phyloP scores from a whole-genome alignment of 1,140 invertebrate genomes.

The Helicoverpa armigera region DNA sequence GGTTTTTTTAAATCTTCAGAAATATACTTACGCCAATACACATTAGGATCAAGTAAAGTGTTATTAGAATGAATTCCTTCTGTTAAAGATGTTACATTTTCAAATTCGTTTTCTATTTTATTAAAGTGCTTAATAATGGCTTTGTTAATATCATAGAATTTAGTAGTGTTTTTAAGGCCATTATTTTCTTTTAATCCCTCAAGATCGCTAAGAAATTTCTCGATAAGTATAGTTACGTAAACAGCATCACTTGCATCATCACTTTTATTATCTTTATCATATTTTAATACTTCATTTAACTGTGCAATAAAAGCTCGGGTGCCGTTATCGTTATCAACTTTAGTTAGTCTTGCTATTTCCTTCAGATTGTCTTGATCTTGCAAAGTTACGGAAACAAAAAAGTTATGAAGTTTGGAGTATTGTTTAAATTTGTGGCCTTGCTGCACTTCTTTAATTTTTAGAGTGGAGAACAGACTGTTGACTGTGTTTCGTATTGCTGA shows the following conservation, averaged over 20 bases:
- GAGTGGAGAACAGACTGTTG: slow-evolving; percentile 46
- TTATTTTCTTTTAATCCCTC: slow-evolving; percentile 59
- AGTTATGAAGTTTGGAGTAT: slow-evolving; percentile 60
- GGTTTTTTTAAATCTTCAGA: not conserved
- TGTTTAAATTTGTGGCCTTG: slow-evolving; percentile 9
- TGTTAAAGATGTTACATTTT: not conserved
- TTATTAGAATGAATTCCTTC: slow-evolving; percentile 34
- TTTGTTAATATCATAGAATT: slow-evolving; percentile 58
- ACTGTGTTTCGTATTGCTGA: slow-evolving; percentile 36
- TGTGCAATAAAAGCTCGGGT: slow-evolving; percentile 36
- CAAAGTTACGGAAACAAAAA: slow-evolving; percentile 62
- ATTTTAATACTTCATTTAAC: slow-evolving; percentile 66
- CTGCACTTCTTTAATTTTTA: not conserved
- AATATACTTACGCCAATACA: slow-evolving; percentile 68
- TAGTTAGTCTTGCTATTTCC: slow-evolving; percentile 64
- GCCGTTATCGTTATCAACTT: slow-evolving; percentile 54
- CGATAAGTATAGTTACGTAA: slow-evolving; percentile 52
- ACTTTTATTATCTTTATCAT: slow-evolving; percentile 54
- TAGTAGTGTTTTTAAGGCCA: slow-evolving; percentile 41
- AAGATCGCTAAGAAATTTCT: slow-evolving; percentile 58
- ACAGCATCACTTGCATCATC: slow-evolving; percentile 53
- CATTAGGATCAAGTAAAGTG: slow-evolving; percentile 49
- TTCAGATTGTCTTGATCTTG: slow-evolving; percentile 62
- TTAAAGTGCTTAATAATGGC: slow-evolving; percentile 48
- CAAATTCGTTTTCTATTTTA: slow-evolving; percentile 5